These are phyloP conservation scores for Nibea albiflora DNA, from an alignment of 2,113 vertebrate species.

Conservation along the genomic window DNA sequence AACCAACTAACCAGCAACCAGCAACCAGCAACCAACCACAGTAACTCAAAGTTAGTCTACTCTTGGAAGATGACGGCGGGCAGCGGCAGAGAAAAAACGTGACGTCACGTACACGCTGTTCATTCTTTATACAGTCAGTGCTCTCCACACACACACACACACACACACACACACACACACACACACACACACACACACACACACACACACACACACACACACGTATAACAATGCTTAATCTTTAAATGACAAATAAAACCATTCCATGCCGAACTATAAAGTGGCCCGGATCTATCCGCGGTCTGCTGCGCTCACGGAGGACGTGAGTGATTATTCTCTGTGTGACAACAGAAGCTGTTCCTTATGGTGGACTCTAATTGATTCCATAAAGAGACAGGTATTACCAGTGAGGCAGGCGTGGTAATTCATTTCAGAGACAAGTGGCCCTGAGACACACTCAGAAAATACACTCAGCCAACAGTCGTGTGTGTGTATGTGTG, in stretches of 20 bases:
- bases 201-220: neutral
- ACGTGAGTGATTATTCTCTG: constrained; percentile 56
- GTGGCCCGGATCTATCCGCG: constrained; percentile 33
- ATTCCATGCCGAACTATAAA: constrained; percentile 10
- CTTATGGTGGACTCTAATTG: constrained; percentile 63
- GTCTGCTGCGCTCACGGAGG: constrained; percentile 15
- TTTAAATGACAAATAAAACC: constrained; percentile 53
- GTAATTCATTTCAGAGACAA: constrained; percentile 71
- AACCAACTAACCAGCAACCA: no score
- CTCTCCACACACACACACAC: neutral
- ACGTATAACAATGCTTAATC: constrained; percentile 23
- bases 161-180: neutral
- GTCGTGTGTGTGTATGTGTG: neutral
- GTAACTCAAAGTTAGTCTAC: no score
- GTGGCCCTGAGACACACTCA: constrained; percentile 54
- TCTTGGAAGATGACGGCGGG: no score
- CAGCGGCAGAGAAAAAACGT: no score
- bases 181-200: constrained; percentile 1
- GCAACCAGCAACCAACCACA: no score
- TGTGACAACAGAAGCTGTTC: constrained; percentile 51
- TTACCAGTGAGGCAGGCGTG: constrained; percentile 52
- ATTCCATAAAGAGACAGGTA: constrained; percentile 72
- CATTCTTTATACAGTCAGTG: no score
- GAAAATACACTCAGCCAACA: constrained; percentile 38
- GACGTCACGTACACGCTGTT: no score